Evolutionary conservation across 2,113 vertebrate species (phyloP), one percentile per base, ranked within the genome.

Genomic region (Pteruthius melanotis): DNA sequence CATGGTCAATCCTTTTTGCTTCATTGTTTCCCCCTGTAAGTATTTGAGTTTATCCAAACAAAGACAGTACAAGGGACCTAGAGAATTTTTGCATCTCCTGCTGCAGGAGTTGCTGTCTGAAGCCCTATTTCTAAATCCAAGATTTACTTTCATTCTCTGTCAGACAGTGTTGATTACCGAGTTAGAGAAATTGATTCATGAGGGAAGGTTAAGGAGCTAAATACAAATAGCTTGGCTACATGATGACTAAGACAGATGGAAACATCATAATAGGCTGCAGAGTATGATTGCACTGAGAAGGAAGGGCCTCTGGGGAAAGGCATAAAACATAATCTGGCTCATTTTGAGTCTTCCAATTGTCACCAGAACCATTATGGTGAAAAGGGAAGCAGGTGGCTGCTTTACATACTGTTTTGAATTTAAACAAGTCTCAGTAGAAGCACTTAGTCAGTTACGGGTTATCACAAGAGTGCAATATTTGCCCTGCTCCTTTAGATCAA

Each of bases 401-500:
- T 97, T 96, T 95, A 93, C 87, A 95, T 94, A 83, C 45, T 77
- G 37, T 85, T 95, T 80, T 88, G 87, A 95, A 95, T 93, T 94
- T 85, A 91, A 95, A 90, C 45, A 94, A 95, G 90, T 80, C 90
- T 69, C 82, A 54, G 50, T 24, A 91, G 81, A 93, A 93, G 63
- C 77, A 80, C 84, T 91, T 94, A 74, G 40, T 60, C 68, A 61
- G 70, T 91, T 91, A 79, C 19, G 63, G 79, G 85, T 80, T 95
- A 86, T 90, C 59, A 44, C 57, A 89, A 50, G 70, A 79, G 57
- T 68, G 61, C 74, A 83, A 76, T 90, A 85, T 85, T 91, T 95
- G 79, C 45, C 50, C 50, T 42, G 44, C 20, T 95, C 40, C 45
- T 76, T 93, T 40, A 90, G 31, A 69, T 52, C 69, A 91, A 60